These are phyloP conservation scores for Metellina segmentata DNA, from an alignment of 2,888 invertebrate genomes.

Conservation along the genomic window DNA sequence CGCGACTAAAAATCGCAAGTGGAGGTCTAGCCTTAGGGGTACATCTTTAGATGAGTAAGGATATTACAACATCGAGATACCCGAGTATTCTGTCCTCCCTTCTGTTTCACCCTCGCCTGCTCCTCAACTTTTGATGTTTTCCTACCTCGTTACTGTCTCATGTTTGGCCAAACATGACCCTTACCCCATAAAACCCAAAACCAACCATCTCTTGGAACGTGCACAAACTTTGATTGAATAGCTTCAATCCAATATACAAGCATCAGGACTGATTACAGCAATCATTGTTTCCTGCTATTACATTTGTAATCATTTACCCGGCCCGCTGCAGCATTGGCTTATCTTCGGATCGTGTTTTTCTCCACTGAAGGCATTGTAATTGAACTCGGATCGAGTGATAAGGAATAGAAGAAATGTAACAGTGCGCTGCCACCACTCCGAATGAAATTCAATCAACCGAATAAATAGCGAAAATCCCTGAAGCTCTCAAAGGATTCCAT, in stretches of 20 bases:
- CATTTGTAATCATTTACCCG: not conserved
- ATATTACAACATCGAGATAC: too few species aligned
- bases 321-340: not conserved
- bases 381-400: not conserved
- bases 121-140: too few species aligned
- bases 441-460: slow-evolving; percentile 58
- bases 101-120: too few species aligned
- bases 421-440: not conserved
- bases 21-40: too few species aligned
- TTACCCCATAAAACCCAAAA: too few species aligned
- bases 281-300: not conserved
- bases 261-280: not conserved
- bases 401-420: not conserved
- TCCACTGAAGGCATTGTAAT: not conserved
- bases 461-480: slow-evolving; percentile 46
- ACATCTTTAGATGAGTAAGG: too few species aligned
- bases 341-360: not conserved
- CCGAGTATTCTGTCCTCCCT: too few species aligned
- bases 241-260: not conserved
- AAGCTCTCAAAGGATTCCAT: slow-evolving; percentile 32
- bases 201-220: too few species aligned
- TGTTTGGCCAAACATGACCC: too few species aligned
- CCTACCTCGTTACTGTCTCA: too few species aligned
- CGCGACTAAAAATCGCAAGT: too few species aligned
- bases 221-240: not conserved